phyloP scores from a whole-genome alignment of 2,113 vertebrate genomes.

The Ahaetulla prasina region DNA sequence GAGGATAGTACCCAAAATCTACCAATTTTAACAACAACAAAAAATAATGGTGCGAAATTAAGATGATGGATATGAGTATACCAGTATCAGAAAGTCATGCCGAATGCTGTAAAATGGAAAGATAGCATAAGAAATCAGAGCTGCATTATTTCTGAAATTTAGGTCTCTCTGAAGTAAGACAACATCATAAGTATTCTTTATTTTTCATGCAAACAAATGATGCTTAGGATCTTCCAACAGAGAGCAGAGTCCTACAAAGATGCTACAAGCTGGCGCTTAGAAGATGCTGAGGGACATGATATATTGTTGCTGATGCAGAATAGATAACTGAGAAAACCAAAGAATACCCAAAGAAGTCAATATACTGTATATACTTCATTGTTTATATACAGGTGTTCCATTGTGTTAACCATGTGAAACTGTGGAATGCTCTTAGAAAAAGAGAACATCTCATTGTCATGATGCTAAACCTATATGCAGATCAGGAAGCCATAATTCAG shows the following conservation, averaged over 20 bases:
- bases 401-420: background rate
- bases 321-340: background rate
- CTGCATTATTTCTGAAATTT: background rate
- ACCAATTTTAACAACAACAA: slow-evolving; percentile 6
- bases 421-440: background rate
- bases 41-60: slow-evolving; percentile 45
- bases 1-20: background rate
- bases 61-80: slow-evolving; percentile 58
- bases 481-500: background rate
- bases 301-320: background rate
- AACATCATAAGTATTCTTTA: background rate
- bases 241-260: background rate
- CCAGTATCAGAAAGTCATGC: slow-evolving; percentile 43
- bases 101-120: slow-evolving; percentile 41
- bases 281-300: background rate
- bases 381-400: background rate
- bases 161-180: background rate
- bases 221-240: background rate
- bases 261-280: background rate
- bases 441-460: background rate
- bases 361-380: background rate
- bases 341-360: background rate
- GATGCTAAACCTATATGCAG: background rate
- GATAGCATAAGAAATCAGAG: slow-evolving; percentile 17
- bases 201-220: background rate